These are phyloP conservation scores for Leptopilina drosophilae DNA, from an alignment of 2,888 invertebrate species.

Conservation along the genomic window DNA sequence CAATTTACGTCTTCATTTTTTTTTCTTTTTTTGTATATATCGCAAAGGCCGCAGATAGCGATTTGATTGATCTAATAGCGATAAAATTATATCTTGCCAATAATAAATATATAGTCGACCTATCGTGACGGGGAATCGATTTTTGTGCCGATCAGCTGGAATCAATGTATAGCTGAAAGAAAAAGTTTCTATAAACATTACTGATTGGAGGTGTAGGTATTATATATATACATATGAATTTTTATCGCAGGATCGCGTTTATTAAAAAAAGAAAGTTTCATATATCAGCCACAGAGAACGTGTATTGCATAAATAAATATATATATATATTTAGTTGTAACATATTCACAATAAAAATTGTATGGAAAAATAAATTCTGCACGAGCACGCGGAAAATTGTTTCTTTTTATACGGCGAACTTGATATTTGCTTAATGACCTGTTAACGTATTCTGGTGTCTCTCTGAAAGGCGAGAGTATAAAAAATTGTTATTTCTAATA, in stretches of 20 bases:
- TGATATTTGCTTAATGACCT: conserved; percentile 48
- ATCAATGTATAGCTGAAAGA: neutral
- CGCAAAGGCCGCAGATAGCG: conserved; percentile 10
- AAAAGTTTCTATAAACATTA: neutral
- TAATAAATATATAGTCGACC: conserved; percentile 23
- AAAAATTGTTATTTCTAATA: conserved; percentile 42
- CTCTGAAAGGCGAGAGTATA: conserved; percentile 49
- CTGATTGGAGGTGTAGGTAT: conserved; percentile 28
- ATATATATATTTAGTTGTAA: conserved; percentile 6
- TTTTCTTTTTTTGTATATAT: neutral
- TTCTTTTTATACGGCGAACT: conserved; percentile 43
- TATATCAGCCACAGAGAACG: neutral
- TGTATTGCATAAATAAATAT: neutral
- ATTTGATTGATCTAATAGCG: conserved; percentile 13
- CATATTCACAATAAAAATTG: conserved; percentile 2
- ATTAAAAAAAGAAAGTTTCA: conserved; percentile 26
- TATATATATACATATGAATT: conserved; percentile 2
- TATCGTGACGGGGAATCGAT: conserved; percentile 28
- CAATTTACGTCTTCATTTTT: conserved; percentile 14
- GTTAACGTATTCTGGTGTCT: conserved; percentile 46
- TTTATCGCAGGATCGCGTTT: conserved; percentile 5
- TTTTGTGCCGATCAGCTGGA: conserved; percentile 13
- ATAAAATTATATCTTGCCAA: conserved; percentile 19
- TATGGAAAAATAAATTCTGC: conserved; percentile 27
- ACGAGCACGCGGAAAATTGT: conserved; percentile 49